Evolutionary conservation across 64 coral and sea anemone genomes (phyloP), one percentile per base, ranked within the genome.

Genomic region (Actinia tenebrosa): DNA sequence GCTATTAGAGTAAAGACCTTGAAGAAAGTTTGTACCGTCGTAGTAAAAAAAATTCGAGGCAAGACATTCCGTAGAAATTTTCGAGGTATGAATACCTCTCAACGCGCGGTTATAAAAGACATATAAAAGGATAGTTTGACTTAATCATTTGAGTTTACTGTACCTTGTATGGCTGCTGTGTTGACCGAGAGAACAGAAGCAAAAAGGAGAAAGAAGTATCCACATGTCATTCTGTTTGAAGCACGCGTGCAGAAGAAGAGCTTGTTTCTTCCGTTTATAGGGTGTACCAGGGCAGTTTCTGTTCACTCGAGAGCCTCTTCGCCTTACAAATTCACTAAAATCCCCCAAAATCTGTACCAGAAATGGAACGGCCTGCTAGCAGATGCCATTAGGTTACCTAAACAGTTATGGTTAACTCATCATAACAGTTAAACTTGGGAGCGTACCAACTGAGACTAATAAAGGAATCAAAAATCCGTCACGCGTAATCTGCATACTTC

Each of bases 391-490:
- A 3, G 26, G 69, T 30, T 25, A 14, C 20, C 30, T 37, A 37
- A 37, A 30, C 26, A 16, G 23, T 37, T 42, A 42, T 15, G 69
- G 10, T 3, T 75, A 30, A 30, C 22, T 75, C 69, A 75, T 75
- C 25, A 75, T 75, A 75, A 75, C 69, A 75, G 69, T 75, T 75
- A 75, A 75, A 75, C 69, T 27, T 13, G 69, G 69, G 69, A 75
- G 69, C 69, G n/a, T 30, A 37, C 69, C 69, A 71, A 75, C 69
- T 15, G 69, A 75, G 69, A 22, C 17, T 20, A 22, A 66, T 66
- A 23, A 66, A 66, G 17, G 63, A 42, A 30, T 75, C 23, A 7
- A 72, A 23, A 27, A 6, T 20, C 10, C 10, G 69, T 75, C 69
- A 75, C 69, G 69, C 69, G 69, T 75, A 75, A 14, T 75, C 69